Percentiles rank a stretch among this genome's conserved stretches.
phyloP scores from a whole-genome alignment of 2,113 vertebrate species.

The Hippopotamus amphibius region DNA sequence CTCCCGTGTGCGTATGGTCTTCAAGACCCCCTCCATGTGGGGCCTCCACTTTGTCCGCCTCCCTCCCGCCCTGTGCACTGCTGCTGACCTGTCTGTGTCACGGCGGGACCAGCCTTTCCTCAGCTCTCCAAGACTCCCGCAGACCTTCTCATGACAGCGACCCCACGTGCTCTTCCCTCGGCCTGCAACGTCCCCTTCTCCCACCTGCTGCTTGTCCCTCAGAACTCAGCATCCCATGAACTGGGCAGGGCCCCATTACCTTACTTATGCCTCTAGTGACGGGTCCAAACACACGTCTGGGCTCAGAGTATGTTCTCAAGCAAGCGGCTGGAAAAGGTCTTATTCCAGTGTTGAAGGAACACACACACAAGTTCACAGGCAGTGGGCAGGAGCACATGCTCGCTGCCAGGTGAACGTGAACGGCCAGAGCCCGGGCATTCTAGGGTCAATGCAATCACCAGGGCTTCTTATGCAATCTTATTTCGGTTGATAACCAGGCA shows the following conservation, averaged over 20 bases:
- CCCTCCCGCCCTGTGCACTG: too few species aligned
- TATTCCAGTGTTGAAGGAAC: too few species aligned
- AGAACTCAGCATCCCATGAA: not conserved
- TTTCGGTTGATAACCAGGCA: not conserved
- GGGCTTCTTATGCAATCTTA: accelerated
- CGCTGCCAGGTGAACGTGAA: not conserved
- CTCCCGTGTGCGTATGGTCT: accelerated
- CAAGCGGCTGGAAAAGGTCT: not conserved
- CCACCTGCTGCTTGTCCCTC: not conserved
- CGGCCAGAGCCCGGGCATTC: accelerated
- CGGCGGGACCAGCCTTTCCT: accelerated
- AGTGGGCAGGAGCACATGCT: accelerated
- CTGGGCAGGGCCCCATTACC: accelerated
- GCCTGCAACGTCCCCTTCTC: not conserved
- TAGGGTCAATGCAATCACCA: accelerated
- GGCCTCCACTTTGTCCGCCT: not conserved
- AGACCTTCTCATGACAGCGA: accelerated
- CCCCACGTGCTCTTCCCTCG: accelerated
- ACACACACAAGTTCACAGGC: accelerated
- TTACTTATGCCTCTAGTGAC: accelerated
- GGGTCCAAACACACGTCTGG: not conserved
- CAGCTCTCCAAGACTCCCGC: not conserved
- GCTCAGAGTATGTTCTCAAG: not conserved
- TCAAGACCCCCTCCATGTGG: accelerated
- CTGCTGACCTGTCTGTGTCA: accelerated